These are phyloP conservation scores for Pocillopora verrucosa DNA, from an alignment of 64 coral and sea anemone species.

Conservation along the genomic window DNA sequence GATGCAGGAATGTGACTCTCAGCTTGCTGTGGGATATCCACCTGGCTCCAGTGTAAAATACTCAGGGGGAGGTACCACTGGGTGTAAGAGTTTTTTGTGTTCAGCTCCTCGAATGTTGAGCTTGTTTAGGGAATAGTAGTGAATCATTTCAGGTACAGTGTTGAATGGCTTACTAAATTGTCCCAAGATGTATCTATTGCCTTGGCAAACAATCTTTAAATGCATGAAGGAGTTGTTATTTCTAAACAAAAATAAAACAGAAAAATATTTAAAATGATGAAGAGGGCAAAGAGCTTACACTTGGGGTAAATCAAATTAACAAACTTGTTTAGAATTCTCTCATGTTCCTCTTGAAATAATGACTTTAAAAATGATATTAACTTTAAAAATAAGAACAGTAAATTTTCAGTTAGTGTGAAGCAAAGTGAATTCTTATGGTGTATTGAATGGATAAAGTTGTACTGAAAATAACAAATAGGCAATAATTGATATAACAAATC, in stretches of 20 bases:
- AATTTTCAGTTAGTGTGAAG: too few species aligned
- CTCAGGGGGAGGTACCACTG: conserved; percentile 21
- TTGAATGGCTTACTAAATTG: conserved; percentile 98
- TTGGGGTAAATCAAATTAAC: too few species aligned
- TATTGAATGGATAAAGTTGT: too few species aligned
- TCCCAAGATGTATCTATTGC: conserved; percentile 84
- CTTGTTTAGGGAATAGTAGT: conserved; percentile 89
- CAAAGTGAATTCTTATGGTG: too few species aligned
- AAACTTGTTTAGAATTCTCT: too few species aligned
- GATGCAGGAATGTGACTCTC: neutral
- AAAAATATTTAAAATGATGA: neutral
- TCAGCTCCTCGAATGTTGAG: conserved; percentile 93
- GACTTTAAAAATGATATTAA: too few species aligned
- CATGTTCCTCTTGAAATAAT: too few species aligned
- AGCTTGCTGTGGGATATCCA: conserved; percentile 10
- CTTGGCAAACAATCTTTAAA: conserved; percentile 70
- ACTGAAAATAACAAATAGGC: neutral
- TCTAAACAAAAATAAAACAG: conserved; percentile 44
- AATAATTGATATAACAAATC: neutral
- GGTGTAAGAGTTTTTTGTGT: conserved; percentile 84
- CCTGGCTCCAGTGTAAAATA: too few species aligned
- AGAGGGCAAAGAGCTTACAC: too few species aligned
- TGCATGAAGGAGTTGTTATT: conserved; percentile 94
- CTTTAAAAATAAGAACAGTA: too few species aligned
- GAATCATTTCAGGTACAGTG: conserved; percentile 86